phyloP scores from a whole-genome alignment of 2,113 vertebrate genomes.

The Rhinolophus sinicus region DNA sequence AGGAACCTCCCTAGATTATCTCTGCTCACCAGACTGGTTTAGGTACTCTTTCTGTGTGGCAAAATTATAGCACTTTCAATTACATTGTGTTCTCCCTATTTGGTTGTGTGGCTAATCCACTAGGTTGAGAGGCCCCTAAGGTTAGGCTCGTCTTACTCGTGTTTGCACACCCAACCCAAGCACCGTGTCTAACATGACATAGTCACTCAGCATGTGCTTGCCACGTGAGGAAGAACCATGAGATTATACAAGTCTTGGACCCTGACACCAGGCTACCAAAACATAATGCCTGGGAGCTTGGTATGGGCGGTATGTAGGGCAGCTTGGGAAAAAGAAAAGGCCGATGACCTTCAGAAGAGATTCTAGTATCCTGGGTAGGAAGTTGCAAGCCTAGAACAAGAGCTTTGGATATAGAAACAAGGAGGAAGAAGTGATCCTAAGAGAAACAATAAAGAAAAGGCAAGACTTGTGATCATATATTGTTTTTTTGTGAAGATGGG shows the following conservation, averaged over 20 bases:
- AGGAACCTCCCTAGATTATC: background rate
- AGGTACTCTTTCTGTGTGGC: background rate
- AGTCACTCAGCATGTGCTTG: background rate
- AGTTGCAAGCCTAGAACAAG: background rate
- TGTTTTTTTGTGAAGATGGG: background rate
- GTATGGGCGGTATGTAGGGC: background rate
- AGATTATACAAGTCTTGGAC: background rate
- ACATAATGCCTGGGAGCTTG: background rate
- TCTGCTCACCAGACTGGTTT: background rate
- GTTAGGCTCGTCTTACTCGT: background rate
- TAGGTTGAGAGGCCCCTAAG: background rate
- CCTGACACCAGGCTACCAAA: background rate
- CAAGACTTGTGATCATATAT: background rate
- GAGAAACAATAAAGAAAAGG: background rate
- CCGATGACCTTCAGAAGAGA: background rate
- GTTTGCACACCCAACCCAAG: background rate
- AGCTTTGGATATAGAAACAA: background rate
- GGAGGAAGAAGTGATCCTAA: background rate
- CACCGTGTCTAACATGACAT: too few relatives aligned
- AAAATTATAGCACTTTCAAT: background rate
- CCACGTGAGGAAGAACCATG: background rate
- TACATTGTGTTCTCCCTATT: background rate
- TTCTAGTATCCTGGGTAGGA: background rate
- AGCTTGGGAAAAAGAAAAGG: background rate
- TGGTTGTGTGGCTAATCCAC: background rate